phyloP scores from a whole-genome alignment of 1,140 invertebrate genomes.

The Halictus rubicundus region DNA sequence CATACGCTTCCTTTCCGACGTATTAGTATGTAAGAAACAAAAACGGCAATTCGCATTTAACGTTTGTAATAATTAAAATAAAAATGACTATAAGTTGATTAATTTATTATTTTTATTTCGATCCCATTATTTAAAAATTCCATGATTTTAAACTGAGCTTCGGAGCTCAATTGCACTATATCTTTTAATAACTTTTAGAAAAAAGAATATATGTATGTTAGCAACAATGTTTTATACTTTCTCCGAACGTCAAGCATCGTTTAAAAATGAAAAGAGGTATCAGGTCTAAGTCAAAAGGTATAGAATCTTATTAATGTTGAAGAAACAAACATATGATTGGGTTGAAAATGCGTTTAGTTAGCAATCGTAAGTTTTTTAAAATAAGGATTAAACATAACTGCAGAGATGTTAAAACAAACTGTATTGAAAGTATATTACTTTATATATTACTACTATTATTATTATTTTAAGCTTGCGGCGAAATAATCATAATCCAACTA shows the following conservation, averaged over 20 bases:
- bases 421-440: neutral
- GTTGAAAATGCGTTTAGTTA: neutral
- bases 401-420: neutral
- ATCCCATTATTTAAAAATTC: neutral
- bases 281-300: too few relatives aligned
- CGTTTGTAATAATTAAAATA: conserved; percentile 48
- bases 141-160: neutral
- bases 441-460: neutral
- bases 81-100: conserved; percentile 43
- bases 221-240: too few relatives aligned
- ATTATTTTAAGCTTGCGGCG: neutral
- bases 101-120: conserved; percentile 12
- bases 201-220: too few relatives aligned
- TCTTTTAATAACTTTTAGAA: neutral
- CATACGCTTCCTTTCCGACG: conserved; percentile 32
- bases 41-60: conserved; percentile 43
- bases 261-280: too few relatives aligned
- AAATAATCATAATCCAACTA: neutral
- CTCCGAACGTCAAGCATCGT: too few relatives aligned
- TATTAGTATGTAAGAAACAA: conserved; percentile 34
- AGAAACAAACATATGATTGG: too few relatives aligned
- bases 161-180: too few relatives aligned
- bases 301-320: too few relatives aligned
- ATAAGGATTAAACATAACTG: neutral
- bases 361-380: neutral